Base-by-base conservation (phyloP, 2,888 invertebrate species). In the Microctonus brassicae region DNA sequence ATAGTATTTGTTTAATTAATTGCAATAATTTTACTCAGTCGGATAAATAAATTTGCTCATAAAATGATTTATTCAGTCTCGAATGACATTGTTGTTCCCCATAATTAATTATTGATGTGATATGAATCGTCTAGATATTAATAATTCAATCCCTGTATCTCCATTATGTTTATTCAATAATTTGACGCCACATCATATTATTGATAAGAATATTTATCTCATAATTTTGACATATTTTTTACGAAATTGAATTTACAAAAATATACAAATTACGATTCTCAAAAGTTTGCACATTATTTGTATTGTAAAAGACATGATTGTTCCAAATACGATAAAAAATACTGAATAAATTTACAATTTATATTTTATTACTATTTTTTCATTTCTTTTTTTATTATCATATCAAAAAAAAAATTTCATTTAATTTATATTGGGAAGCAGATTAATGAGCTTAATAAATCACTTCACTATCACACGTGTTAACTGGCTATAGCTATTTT, bases 131-230 rank as follows among this genome's bases (percentile, higher is more conserved):
- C 82, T 86, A 79, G 85, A 86, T 84, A 86, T 83, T 80, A 80
- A 84, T 86, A 85, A 78, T 83, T 84, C 84, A 84, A 85, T 86
- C 84, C 86, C 76, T 81, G 81, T 83, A 82, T 75, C 65, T 71
- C 55, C 55, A 61, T 70, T 70, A 53, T 61, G 60, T 57, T 70
- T 62, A 73, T 52, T 70, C 20, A 66, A 61, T 34, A 22, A 58
- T 39, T 53, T 24, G 29, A 10, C 13, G 24, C 20, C 65, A 17
- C 17, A 60, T 61, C 60, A 76, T 75, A 70, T 63, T 75, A 73
- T 65, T 76, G 57, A 55, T 74, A 66, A 60, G 69, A 22, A 22
- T 53, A 53, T 24, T 55, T 24, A 1, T 24, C 13, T 11, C 10
- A 11, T 13, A 11, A 22, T 55, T 55, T 24, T n/a, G n/a, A n/a